Percentiles rank a stretch among this genome's conserved stretches.
phyloP scores from a whole-genome alignment of 2,113 vertebrate genomes.

The Chamaea fasciata region DNA sequence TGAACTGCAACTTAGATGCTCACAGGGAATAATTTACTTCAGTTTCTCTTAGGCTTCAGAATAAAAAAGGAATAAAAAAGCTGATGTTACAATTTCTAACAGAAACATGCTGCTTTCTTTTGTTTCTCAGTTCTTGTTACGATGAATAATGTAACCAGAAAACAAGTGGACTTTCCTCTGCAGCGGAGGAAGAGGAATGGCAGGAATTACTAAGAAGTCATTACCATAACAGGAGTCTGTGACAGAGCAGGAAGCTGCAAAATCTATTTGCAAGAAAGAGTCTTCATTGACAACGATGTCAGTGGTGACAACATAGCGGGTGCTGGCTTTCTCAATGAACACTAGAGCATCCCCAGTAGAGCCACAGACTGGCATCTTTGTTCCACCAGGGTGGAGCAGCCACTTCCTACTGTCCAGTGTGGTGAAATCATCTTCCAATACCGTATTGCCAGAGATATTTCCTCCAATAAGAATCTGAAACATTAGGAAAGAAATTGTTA shows the following conservation, averaged over 20 bases:
- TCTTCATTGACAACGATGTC: conserved; percentile 93
- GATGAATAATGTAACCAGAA: neutral
- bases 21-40: neutral
- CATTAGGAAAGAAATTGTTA: neutral
- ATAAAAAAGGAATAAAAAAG: neutral
- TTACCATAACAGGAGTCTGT: conserved; percentile 97
- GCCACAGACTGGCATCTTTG: conserved; percentile 94
- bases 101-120: neutral
- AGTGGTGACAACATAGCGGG: conserved; percentile 92
- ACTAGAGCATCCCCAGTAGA: conserved; percentile 92
- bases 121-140: neutral
- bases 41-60: neutral
- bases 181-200: neutral
- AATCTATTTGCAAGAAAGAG: conserved; percentile 95
- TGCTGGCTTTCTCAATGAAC: conserved; percentile 97
- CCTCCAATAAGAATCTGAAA: conserved; percentile 93
- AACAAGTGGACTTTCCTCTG: neutral
- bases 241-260: conserved; percentile 96
- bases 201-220: neutral
- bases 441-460: conserved; percentile 92
- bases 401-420: conserved; percentile 88
- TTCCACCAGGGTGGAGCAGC: conserved; percentile 95
- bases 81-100: neutral
- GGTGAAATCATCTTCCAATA: conserved; percentile 93
- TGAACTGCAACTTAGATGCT: neutral